Evolutionary conservation across 2,113 vertebrate genomes (phyloP).

Genomic region (Phylloscopus whistleri): DNA sequence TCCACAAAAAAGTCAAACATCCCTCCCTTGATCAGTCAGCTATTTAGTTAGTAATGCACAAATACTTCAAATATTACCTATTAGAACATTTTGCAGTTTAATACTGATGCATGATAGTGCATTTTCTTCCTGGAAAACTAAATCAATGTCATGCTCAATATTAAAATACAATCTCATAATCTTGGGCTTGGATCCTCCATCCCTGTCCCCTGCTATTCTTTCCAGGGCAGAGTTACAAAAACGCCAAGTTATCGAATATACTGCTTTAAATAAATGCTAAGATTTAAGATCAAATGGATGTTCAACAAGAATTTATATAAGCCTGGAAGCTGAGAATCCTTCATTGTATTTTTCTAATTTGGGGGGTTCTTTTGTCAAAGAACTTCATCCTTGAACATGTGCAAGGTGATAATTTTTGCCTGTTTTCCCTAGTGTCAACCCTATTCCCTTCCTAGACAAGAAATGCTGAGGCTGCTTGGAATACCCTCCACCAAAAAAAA

Average conservation of each 20-base stretch:
- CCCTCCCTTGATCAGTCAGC: conserved; percentile 19
- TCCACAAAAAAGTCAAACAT: conserved; percentile 28
- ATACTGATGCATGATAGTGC: not conserved
- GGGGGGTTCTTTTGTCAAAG: not conserved
- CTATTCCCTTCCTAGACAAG: not conserved
- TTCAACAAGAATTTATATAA: conserved; percentile 29
- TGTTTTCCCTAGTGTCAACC: not conserved
- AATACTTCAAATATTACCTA: not conserved
- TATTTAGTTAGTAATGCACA: not conserved
- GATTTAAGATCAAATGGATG: not conserved
- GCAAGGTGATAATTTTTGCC: not conserved
- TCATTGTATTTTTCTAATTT: not conserved
- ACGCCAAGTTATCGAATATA: not conserved
- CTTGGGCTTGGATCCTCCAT: not conserved
- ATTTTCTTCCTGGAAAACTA: not conserved
- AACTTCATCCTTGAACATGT: not conserved
- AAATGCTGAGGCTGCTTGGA: not conserved
- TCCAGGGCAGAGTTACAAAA: not conserved
- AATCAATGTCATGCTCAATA: not conserved
- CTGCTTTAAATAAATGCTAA: not conserved
- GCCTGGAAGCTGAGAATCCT: not conserved
- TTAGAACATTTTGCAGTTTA: not conserved
- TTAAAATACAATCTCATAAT: conserved; percentile 4
- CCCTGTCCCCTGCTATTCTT: not conserved
- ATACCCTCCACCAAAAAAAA: too few species aligned